Conservation (phyloP, 1,140 invertebrate genomes). For the Hydropsyche tenuis region DNA sequence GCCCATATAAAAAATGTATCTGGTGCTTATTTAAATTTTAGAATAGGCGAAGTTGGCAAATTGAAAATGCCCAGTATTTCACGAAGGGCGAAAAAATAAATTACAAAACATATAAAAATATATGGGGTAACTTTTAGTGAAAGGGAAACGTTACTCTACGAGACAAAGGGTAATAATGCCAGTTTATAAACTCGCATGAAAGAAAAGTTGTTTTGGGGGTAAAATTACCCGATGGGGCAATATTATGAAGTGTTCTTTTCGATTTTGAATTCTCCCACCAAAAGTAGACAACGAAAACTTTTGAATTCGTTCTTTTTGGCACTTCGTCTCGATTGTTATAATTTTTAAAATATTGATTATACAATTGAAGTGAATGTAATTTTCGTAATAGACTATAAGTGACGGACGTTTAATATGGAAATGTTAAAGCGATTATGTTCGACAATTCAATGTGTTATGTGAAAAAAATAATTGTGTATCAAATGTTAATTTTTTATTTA, state of each 20-base stretch:
- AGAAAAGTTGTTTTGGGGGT: neutral
- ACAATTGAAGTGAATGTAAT: no score
- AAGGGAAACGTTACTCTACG: neutral
- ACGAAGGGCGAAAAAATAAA: no score
- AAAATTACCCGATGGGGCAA: constrained; percentile 10
- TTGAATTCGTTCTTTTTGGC: neutral
- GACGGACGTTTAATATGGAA: no score
- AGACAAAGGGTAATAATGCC: constrained; percentile 21
- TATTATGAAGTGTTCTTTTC: constrained; percentile 10
- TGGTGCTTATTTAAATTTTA: constrained; percentile 7
- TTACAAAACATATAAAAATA: no score
- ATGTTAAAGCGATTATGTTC: no score
- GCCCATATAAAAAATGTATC: neutral
- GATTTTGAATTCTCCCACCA: neutral
- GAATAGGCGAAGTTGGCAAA: constrained; percentile 1
- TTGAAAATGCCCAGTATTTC: neutral
- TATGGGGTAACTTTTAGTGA: neutral
- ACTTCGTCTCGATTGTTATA: no score
- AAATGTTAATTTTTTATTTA: no score
- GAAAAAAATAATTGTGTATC: no score
- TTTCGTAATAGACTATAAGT: no score
- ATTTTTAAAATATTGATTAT: no score
- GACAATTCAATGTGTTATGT: no score
- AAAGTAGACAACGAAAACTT: neutral
- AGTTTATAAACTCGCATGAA: constrained; percentile 2